phyloP scores from a whole-genome alignment of 2,888 invertebrate genomes.

The Epistrophella euchroma region DNA sequence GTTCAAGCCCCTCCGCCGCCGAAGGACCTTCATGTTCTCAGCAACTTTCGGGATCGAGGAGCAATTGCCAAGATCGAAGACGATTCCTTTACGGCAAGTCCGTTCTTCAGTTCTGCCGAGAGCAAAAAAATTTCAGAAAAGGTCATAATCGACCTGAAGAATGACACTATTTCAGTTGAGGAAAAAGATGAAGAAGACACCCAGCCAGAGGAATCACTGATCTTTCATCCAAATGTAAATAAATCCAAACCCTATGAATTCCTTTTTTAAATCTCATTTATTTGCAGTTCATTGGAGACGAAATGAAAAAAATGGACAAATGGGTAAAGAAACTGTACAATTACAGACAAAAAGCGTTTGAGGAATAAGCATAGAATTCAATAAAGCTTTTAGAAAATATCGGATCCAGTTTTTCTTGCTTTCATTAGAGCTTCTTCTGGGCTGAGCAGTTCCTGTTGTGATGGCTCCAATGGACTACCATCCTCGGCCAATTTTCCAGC shows the following conservation, averaged over 20 bases:
- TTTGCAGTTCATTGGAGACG: slow-evolving; percentile 87
- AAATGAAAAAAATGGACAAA: slow-evolving; percentile 88
- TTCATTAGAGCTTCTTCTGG: slow-evolving; percentile 88
- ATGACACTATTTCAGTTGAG: slow-evolving; percentile 89
- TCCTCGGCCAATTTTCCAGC: slow-evolving; percentile 88
- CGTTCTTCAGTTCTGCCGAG: slow-evolving; percentile 85
- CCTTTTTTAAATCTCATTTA: slow-evolving; percentile 17
- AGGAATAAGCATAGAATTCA: slow-evolving; percentile 79
- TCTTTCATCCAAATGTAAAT: slow-evolving; percentile 89
- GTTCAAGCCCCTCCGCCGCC: slow-evolving; percentile 18
- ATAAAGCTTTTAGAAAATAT: slow-evolving; percentile 86
- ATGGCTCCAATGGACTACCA: slow-evolving; percentile 89
- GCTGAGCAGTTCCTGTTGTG: slow-evolving; percentile 88
- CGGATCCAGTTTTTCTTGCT: slow-evolving; percentile 92
- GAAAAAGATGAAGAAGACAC: slow-evolving; percentile 82
- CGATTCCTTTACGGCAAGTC: slow-evolving; percentile 87
- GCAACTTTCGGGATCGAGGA: slow-evolving; percentile 81
- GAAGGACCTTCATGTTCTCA: slow-evolving; percentile 75
- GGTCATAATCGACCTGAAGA: slow-evolving; percentile 89
- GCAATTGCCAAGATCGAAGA: slow-evolving; percentile 89
- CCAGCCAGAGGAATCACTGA: slow-evolving; percentile 85
- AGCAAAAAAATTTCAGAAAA: slow-evolving; percentile 85
- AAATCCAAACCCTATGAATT: background rate
- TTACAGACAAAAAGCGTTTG: slow-evolving; percentile 85
- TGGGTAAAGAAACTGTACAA: slow-evolving; percentile 37